Base-by-base conservation (phyloP, 2,888 invertebrate genomes). In the Hartigia nigra region DNA sequence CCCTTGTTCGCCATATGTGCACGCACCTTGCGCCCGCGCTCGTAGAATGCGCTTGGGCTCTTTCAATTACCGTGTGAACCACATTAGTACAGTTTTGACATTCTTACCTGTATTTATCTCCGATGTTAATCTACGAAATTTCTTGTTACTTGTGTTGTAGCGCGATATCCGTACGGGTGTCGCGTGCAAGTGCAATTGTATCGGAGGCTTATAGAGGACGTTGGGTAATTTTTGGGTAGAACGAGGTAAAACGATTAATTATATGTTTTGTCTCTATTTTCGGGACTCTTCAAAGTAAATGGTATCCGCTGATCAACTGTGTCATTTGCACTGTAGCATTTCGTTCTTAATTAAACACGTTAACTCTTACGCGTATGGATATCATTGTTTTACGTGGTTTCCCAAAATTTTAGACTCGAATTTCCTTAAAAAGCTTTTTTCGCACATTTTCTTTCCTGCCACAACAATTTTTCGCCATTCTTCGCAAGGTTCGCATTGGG, bases 151-250 rank as follows among this genome's bases (percentile, higher is more conserved):
- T 9, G 2, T 55, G 2, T 87, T 55, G 2, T 87, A 86, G 81
- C 81, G 84, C 82, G 81, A 80, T 79, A 81, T 77, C 81, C 81
- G 79, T 81, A 84, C 83, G 81, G 83, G 79, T 80, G 80, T 79
- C 80, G 76, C 82, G 79, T 81, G 83, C 82, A 86, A 86, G 79
- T 81, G 83, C 82, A 86, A 86, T 86, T 87, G 12, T 12, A 4
- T 4, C 12, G 4, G 4, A 37, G 0, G 4, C 14, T 39, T 14
- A 14, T 14, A 39, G 14, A 39, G 39, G 14, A 9, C 5, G 14
- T 2, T 55, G 23, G 23, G 14, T 39, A 5, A 39, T 5, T 39
- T 55, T 55, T 5, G 1, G 5, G 39, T 14, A 23, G n/a, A 55
- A 55, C 9, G 5, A 23, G 9, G 39, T 55, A 23, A 55, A 55